These are phyloP conservation scores for Quadroppia sp. DNA, from an alignment of 2,888 invertebrate species.

Conservation along the genomic window DNA sequence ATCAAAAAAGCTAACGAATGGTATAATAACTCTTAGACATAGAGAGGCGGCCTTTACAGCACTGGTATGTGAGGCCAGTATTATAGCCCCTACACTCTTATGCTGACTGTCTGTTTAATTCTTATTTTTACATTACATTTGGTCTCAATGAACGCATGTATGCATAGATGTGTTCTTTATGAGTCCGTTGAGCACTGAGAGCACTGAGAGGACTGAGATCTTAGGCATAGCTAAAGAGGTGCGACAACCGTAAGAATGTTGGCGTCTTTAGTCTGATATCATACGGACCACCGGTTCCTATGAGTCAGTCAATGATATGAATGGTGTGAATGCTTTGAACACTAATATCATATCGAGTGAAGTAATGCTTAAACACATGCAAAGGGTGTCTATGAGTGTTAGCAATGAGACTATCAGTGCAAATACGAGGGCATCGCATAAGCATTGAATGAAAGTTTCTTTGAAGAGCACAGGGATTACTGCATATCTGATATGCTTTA, in stretches of 20 bases:
- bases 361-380: slow-evolving; percentile 15
- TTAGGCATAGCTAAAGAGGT: not conserved
- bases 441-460: slow-evolving; percentile 1
- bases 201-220: not conserved
- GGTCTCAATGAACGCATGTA: not conserved
- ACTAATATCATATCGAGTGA: slow-evolving; percentile 19
- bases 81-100: not conserved
- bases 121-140: not conserved
- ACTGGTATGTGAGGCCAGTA: not conserved
- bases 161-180: slow-evolving; percentile 15
- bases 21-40: slow-evolving; percentile 9
- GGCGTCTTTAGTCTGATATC: slow-evolving; percentile 14
- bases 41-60: not conserved
- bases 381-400: slow-evolving; percentile 24
- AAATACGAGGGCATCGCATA: slow-evolving; percentile 19
- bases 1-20: slow-evolving; percentile 17
- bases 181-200: not conserved
- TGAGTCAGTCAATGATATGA: not conserved
- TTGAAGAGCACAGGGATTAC: slow-evolving; percentile 27
- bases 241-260: slow-evolving; percentile 24
- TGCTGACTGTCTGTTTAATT: not conserved
- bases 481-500: slow-evolving; percentile 8
- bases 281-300: slow-evolving; percentile 11
- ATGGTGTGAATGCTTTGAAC: not conserved
- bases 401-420: not conserved